Conservation (phyloP, 2,113 vertebrate species). For the Pomatostomus ruficeps region DNA sequence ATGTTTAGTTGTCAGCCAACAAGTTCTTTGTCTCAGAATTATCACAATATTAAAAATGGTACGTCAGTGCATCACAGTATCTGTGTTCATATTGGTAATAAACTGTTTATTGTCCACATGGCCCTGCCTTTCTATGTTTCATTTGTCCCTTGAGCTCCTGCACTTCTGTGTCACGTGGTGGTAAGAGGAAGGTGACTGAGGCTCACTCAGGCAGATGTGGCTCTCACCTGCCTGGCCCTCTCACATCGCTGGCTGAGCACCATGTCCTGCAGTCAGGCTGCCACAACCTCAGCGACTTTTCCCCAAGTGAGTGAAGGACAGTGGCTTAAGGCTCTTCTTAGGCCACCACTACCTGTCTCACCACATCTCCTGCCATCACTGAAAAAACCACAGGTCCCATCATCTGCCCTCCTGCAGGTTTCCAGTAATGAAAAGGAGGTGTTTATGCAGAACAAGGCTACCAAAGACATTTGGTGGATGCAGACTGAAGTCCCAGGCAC, state of each 20-base stretch:
- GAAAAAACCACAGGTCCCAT: not conserved
- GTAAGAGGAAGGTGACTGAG: not conserved
- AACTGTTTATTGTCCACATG: conserved; percentile 83
- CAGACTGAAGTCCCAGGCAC: not conserved
- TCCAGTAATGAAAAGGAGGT: not conserved
- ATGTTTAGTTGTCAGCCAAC: conserved; percentile 69
- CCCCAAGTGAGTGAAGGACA: not conserved
- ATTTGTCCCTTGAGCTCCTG: not conserved
- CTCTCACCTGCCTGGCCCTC: not conserved
- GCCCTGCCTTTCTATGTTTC: conserved; percentile 31
- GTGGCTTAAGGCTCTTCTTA: not conserved
- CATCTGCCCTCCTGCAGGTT: not conserved
- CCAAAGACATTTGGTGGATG: not conserved
- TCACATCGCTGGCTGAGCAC: accelerated
- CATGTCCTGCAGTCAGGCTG: not conserved
- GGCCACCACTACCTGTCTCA: not conserved
- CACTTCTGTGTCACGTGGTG: not conserved
- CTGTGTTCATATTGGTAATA: conserved; percentile 89
- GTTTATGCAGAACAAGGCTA: not conserved
- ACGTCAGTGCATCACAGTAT: conserved; percentile 74
- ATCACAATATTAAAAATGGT: conserved; percentile 73
- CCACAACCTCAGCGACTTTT: not conserved
- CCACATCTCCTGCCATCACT: not conserved
- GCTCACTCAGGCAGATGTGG: accelerated
- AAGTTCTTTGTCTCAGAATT: conserved; percentile 64